Evolutionary conservation across 2,113 vertebrate species (phyloP).

Genomic region (Nyctereutes procyonoides): DNA sequence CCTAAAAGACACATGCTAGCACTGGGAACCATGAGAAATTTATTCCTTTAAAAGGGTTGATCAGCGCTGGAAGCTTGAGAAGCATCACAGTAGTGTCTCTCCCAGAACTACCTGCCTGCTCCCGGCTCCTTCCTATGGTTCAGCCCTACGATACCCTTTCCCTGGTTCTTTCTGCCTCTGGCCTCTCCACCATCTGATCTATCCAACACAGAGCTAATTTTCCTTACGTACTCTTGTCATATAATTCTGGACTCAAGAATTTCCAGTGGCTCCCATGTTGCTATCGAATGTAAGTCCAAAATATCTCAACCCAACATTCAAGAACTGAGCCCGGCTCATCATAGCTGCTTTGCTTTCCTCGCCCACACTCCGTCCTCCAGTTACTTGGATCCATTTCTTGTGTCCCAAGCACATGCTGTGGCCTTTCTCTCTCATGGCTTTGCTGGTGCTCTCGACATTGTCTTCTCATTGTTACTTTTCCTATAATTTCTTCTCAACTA

Average conservation of each 20-base stretch:
- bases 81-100: not conserved
- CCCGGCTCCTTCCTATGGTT: not conserved
- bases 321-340: not conserved
- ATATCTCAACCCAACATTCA: not conserved
- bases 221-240: not conserved
- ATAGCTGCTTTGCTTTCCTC: not conserved
- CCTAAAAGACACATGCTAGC: not conserved
- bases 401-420: no score
- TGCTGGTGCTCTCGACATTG: not conserved
- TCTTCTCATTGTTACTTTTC: not conserved
- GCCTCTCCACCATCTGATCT: not conserved
- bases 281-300: not conserved
- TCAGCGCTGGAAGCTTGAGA: not conserved
- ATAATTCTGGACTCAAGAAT: not conserved
- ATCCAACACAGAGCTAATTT: not conserved
- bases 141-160: not conserved
- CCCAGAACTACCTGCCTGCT: not conserved
- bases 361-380: no score
- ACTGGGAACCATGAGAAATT: not conserved
- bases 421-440: not conserved
- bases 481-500: not conserved
- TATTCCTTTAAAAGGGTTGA: not conserved
- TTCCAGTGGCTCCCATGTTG: not conserved
- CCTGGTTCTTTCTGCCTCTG: not conserved
- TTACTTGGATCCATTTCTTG: not conserved